These are phyloP conservation scores for Athrips mouffetella DNA, from an alignment of 2,888 invertebrate species.

Conservation along the genomic window DNA sequence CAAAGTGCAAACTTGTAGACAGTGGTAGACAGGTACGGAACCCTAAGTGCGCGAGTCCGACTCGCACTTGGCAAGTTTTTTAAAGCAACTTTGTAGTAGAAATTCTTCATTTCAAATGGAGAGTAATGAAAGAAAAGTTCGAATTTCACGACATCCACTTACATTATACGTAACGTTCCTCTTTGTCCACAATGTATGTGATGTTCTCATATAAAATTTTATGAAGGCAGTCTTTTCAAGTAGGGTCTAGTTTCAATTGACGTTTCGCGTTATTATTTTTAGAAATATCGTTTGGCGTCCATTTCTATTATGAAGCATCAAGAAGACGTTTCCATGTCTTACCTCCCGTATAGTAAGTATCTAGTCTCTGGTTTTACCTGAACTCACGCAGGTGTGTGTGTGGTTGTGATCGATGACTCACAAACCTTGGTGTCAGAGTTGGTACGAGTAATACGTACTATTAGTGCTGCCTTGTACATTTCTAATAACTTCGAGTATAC, in stretches of 20 bases:
- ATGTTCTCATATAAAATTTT: conserved; percentile 64
- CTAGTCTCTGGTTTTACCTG: too few relatives aligned
- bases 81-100: conserved; percentile 27
- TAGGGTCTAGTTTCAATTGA: conserved; percentile 50
- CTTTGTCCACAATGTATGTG: conserved; percentile 64
- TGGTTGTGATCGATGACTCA: too few relatives aligned
- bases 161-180: conserved; percentile 60
- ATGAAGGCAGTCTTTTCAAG: conserved; percentile 40
- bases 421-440: too few relatives aligned
- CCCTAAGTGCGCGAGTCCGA: conserved; percentile 28
- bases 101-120: conserved; percentile 40
- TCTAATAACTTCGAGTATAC: too few relatives aligned
- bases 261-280: conserved; percentile 4
- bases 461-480: too few relatives aligned
- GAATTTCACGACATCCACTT: conserved; percentile 51
- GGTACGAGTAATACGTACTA: too few relatives aligned
- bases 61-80: background rate
- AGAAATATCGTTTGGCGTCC: background rate
- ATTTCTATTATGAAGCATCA: too few relatives aligned
- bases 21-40: too few relatives aligned
- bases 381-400: too few relatives aligned
- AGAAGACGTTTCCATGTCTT: too few relatives aligned
- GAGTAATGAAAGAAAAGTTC: conserved; percentile 61
- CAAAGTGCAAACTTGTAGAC: too few relatives aligned
- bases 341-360: too few relatives aligned